phyloP scores from a whole-genome alignment of 2,888 invertebrate species.

The Pardosa pseudoannulata region DNA sequence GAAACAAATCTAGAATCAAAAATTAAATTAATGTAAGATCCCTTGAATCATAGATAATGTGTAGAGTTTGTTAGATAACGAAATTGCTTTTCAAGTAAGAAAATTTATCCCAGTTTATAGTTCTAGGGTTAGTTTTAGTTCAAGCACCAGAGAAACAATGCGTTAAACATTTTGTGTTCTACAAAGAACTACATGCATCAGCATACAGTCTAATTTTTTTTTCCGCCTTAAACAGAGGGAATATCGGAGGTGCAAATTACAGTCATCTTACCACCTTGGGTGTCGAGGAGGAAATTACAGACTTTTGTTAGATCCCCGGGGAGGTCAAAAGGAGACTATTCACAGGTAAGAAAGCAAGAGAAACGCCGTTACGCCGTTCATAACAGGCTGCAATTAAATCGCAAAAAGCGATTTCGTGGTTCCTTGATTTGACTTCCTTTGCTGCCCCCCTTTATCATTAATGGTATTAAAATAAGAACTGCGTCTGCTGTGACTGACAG shows the following conservation, averaged over 20 bases:
- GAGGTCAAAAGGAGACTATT: not conserved
- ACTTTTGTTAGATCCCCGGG: not conserved
- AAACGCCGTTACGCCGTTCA: not conserved
- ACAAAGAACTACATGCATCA: too few relatives aligned
- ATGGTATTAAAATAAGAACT: not conserved
- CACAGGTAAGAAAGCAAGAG: not conserved
- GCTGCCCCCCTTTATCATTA: not conserved
- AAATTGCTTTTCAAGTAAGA: too few relatives aligned
- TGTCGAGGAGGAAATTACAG: not conserved
- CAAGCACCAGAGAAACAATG: too few relatives aligned
- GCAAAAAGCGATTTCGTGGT: slow-evolving; percentile 4
- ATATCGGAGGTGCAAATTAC: slow-evolving; percentile 7
- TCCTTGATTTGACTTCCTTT: not conserved
- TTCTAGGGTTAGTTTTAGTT: too few relatives aligned
- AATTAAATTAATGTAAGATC: too few relatives aligned
- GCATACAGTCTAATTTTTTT: not conserved
- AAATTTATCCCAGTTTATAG: too few relatives aligned
- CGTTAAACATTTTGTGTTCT: too few relatives aligned
- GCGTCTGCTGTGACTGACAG: not conserved
- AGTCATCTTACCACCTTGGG: not conserved
- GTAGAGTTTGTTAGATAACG: too few relatives aligned
- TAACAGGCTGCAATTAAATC: slow-evolving; percentile 12
- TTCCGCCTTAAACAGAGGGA: not conserved
- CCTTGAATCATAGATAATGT: too few relatives aligned
- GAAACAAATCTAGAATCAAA: too few relatives aligned